Evolutionary conservation across 2,113 vertebrate species (phyloP), one percentile per base, ranked within the genome.

Genomic region (Chlorodrepanis virens): DNA sequence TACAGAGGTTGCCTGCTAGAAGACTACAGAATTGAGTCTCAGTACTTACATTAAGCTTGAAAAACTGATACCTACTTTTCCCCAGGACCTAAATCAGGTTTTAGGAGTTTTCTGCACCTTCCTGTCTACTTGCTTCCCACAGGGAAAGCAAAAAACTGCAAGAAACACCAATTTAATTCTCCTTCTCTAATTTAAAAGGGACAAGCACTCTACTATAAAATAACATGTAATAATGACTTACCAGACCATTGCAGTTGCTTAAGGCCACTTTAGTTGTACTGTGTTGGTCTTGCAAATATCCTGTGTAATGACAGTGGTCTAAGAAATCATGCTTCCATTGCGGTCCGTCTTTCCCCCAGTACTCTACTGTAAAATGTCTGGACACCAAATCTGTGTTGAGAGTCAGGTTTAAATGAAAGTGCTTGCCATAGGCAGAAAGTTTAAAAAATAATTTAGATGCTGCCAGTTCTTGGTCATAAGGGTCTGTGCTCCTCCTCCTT

Each of bases 361-460:
- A 99, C 97, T 99, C 99, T 98, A 99, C 99, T 75, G 98, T 99
- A 97, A 99, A 99, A 97, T 99, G 98, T 98, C 98, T 99, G 35
- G 99, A 99, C 95, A 99, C 99, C 97, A 99, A 98, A 97, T 99
- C 98, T 97, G 99, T 99, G 98, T 98, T 99, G 97, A 99, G 99
- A 88, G 98, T 99, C 98, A 99, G 98, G 98, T 99, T 99, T 97
- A 99, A 98, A 97, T 99, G 98, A 99, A 99, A 99, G 99, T 99
- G 99, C 98, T 99, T 99, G 96, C 99, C 99, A 97, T 99, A 99
- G 94, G 99, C 99, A 79, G 98, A 99, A 97, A 99, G 99, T 98
- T 98, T 99, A 98, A 99, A 99, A 98, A 99, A 99, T 97, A 99
- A 99, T 94, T 97, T 98, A 97, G 98, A 97, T 96, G 98, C 98